Evolutionary conservation across 2,888 invertebrate species (phyloP).

Genomic region (Ophioninae sp.): DNA sequence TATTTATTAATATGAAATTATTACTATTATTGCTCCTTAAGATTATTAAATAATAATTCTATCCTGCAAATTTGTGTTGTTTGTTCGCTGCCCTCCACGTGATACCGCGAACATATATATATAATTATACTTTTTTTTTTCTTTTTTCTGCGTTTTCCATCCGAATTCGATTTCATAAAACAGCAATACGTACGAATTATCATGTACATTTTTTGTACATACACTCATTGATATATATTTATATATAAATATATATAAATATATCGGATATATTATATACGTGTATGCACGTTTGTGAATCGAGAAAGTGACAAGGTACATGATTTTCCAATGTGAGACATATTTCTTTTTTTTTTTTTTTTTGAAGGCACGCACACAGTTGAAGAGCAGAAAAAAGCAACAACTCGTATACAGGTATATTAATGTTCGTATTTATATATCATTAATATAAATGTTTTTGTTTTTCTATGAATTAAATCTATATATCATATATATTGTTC

Average conservation of each 20-base stretch:
- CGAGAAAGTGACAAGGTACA: constrained; percentile 19
- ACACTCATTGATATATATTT: constrained; percentile 43
- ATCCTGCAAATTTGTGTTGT: constrained; percentile 67
- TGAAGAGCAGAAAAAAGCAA: constrained; percentile 74
- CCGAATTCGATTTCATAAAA: constrained; percentile 45
- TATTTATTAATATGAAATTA: constrained; percentile 80
- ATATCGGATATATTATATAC: background rate
- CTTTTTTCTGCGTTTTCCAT: constrained; percentile 1
- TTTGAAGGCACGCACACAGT: constrained; percentile 66
- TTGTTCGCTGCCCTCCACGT: constrained; percentile 74
- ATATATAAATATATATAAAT: background rate
- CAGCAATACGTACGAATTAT: constrained; percentile 4
- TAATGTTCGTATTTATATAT: constrained; percentile 68
- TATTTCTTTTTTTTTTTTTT: background rate
- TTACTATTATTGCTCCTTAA: constrained; percentile 79
- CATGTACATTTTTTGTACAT: constrained; percentile 2
- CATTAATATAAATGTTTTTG: constrained; percentile 69
- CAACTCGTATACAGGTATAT: constrained; percentile 70
- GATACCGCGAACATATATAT: constrained; percentile 48
- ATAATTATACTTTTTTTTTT: background rate
- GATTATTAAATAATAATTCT: constrained; percentile 78
- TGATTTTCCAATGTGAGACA: constrained; percentile 28
- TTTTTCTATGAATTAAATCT: constrained; percentile 62
- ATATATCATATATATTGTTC: constrained; percentile 65
- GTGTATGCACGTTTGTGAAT: constrained; percentile 1